Evolutionary conservation across 2,113 vertebrate genomes (phyloP).

Genomic region (mouse (Mus musculus)): DNA sequence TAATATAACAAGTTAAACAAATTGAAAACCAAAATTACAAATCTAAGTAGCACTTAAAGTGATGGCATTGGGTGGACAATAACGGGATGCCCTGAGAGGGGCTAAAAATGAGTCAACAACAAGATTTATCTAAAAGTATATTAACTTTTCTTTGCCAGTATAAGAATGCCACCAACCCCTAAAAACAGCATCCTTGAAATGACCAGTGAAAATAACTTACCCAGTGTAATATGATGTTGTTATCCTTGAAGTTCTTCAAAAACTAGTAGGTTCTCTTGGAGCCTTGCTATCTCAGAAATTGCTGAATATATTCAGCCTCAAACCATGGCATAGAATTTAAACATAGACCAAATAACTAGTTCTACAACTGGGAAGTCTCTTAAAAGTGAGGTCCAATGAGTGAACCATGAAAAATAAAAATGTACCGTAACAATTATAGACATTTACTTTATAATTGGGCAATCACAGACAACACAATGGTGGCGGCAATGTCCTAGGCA

Average conservation of each 20-base stretch:
- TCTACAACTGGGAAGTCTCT: background rate
- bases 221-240: rapidly evolving
- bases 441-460: background rate
- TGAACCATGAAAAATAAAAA: background rate
- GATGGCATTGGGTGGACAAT: background rate
- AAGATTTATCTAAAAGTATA: background rate
- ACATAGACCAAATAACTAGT: background rate
- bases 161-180: background rate
- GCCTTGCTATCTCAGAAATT: background rate
- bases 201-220: background rate
- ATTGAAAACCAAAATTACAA: background rate
- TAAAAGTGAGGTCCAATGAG: background rate
- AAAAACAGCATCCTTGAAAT: background rate
- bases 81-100: background rate
- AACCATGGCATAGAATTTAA: background rate
- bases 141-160: background rate
- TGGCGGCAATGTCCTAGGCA: background rate
- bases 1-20: background rate
- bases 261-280: background rate
- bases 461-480: background rate
- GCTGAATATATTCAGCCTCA: background rate
- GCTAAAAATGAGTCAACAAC: background rate
- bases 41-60: background rate
- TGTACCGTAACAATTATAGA: background rate
- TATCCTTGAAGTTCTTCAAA: background rate